Percentiles rank a stretch among this genome's conserved stretches.
phyloP scores from a whole-genome alignment of 2,888 invertebrate genomes.

The Vannuccia rotundouncinata region DNA sequence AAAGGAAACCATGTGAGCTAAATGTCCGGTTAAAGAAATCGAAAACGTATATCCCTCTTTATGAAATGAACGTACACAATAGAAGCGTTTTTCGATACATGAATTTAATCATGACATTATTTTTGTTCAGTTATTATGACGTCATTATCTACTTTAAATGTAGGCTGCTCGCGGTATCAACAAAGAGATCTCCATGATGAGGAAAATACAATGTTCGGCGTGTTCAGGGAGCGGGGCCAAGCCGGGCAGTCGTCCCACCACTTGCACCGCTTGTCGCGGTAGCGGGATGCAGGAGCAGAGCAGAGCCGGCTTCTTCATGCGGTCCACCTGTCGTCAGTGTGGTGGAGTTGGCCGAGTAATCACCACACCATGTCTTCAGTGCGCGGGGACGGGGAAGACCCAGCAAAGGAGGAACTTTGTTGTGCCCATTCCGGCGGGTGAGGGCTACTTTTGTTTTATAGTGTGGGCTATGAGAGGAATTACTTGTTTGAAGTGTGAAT shows the following conservation, averaged over 20 bases:
- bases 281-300: constrained; percentile 71
- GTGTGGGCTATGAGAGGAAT: too few relatives aligned
- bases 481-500: too few relatives aligned
- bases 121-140: too few relatives aligned
- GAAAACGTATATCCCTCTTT: too few relatives aligned
- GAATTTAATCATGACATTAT: too few relatives aligned
- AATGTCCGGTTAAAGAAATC: too few relatives aligned
- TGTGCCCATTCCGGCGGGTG: constrained; percentile 81
- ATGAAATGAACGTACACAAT: too few relatives aligned
- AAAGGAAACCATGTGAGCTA: too few relatives aligned
- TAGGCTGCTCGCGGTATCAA: constrained; percentile 85
- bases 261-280: constrained; percentile 87
- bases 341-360: constrained; percentile 69
- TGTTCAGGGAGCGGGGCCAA: constrained; percentile 79
- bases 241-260: constrained; percentile 75
- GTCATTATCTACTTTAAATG: too few relatives aligned
- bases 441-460: too few relatives aligned
- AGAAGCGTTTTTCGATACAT: too few relatives aligned
- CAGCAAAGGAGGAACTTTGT: constrained; percentile 80
- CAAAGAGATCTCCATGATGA: constrained; percentile 82
- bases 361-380: constrained; percentile 80
- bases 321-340: constrained; percentile 78
- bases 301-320: constrained; percentile 86
- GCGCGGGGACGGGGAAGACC: constrained; percentile 82
- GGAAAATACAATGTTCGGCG: constrained; percentile 82